Evolutionary conservation across 2,113 vertebrate species (phyloP).

Genomic region (Columbina picui): DNA sequence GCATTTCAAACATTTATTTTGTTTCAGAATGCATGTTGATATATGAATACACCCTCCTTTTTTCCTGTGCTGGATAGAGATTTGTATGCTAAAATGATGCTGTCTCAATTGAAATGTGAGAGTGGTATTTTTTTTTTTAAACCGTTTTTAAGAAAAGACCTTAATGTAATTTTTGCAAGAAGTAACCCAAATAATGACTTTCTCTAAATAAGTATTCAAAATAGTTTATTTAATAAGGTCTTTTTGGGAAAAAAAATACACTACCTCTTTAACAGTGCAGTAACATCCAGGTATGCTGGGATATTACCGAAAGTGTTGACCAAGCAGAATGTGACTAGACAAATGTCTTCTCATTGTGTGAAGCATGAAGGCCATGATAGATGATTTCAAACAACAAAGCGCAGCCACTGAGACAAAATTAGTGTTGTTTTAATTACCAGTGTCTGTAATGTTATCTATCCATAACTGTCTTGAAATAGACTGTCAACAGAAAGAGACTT

Average conservation of each 20-base stretch:
- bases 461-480: constrained; percentile 82
- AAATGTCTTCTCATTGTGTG: constrained; percentile 83
- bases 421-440: constrained; percentile 92
- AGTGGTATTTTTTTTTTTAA: background rate
- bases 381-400: constrained; percentile 85
- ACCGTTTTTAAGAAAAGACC: background rate
- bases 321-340: constrained; percentile 78
- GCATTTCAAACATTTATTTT: background rate
- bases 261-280: constrained; percentile 49
- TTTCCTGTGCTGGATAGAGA: background rate
- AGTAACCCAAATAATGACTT: background rate
- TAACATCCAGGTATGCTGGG: constrained; percentile 70
- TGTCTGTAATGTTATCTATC: constrained; percentile 87
- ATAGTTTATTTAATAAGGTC: constrained; percentile 10
- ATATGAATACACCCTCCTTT: background rate
- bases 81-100: background rate
- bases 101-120: background rate
- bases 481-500: constrained; percentile 53
- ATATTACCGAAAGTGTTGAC: constrained; percentile 78
- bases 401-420: constrained; percentile 87
- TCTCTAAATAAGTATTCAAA: background rate
- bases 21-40: background rate
- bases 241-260: background rate
- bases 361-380: constrained; percentile 84
- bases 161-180: background rate